These are phyloP conservation scores for Brachyopa scutellaris DNA, from an alignment of 2,888 invertebrate genomes.

Conservation along the genomic window DNA sequence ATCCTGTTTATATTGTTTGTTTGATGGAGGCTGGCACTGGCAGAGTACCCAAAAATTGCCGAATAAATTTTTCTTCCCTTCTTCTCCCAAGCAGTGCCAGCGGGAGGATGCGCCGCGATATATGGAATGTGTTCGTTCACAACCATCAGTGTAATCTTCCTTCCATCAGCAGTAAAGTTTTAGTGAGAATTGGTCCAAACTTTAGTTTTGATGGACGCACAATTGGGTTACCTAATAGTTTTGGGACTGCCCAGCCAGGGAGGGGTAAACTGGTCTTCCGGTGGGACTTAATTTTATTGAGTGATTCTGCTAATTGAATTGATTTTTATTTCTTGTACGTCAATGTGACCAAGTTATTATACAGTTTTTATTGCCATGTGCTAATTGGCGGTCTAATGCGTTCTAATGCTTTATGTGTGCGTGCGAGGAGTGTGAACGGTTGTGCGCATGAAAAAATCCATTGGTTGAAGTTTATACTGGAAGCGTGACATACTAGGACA, in stretches of 20 bases:
- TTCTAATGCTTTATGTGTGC: neutral
- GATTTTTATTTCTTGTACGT: conserved; percentile 34
- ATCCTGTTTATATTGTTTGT: conserved; percentile 47
- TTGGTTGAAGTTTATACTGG: no score
- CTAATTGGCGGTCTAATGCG: conserved; percentile 42
- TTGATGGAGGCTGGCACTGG: conserved; percentile 30
- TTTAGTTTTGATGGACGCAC: conserved; percentile 13
- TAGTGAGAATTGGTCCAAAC: neutral
- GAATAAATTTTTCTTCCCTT: conserved; percentile 35
- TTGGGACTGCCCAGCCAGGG: no score
- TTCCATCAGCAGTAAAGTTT: neutral
- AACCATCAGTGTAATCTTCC: neutral
- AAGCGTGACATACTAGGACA: no score
- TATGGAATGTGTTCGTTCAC: no score
- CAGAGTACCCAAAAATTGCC: conserved; percentile 22
- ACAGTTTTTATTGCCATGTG: conserved; percentile 36
- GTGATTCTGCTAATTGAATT: conserved; percentile 58
- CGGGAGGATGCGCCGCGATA: neutral
- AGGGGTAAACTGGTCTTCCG: neutral
- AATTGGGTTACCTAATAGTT: conserved; percentile 17
- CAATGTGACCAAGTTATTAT: conserved; percentile 1
- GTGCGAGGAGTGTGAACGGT: neutral
- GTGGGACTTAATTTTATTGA: conserved; percentile 38
- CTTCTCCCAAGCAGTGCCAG: conserved; percentile 17
- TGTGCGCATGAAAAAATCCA: no score